Evolutionary conservation across 1,140 invertebrate species (phyloP), one percentile per base, ranked within the genome.

Genomic region (Chrysomallon squamiferum): DNA sequence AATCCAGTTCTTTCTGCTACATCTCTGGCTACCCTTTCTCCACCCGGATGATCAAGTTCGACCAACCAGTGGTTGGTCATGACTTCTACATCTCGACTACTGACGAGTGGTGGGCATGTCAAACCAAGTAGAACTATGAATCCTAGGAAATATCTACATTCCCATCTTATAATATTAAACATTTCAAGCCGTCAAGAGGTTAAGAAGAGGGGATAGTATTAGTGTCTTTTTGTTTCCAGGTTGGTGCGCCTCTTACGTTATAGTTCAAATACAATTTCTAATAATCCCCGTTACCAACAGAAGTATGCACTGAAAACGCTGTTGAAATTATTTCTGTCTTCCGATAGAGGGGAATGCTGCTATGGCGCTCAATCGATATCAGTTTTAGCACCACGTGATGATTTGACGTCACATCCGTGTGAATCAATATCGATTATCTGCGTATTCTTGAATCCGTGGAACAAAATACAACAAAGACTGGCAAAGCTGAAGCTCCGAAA

Each of bases 41-140:
- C 75, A 5, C 73, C 75, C 25, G 65, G 68, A 33, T 69, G 69
- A 29, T 69, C 71, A 13, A 79, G 56, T 50, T 74, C 69, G 47
- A 79, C 75, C 41, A 72, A 68, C 77, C 77, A 79, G 61, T 73
- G 59, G 66, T 77, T 77, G 30, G 77, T 79, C 20, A 72, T 49
- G 56, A 79, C 72, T 25, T 79, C 77, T 59, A 59, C 32, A 43
- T 57, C 61, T 3, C 59, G 6, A 50, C 60, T 29, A 61, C 66
- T 62, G 59, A 62, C 50, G 22, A 49, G 45, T 58, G 69, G 50
- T 41, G 69, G 71, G 35, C 62, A 32, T 52, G 64, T 18, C 50
- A 65, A 43, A 57, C 68, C 52, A 58, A 72, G 49, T 57, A 60
- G 13, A 49, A 63, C 13, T 49, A 71, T 18, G 54, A 69, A 38